Base-by-base conservation (phyloP, 2,888 invertebrate genomes). In the Furcula furcula region DNA sequence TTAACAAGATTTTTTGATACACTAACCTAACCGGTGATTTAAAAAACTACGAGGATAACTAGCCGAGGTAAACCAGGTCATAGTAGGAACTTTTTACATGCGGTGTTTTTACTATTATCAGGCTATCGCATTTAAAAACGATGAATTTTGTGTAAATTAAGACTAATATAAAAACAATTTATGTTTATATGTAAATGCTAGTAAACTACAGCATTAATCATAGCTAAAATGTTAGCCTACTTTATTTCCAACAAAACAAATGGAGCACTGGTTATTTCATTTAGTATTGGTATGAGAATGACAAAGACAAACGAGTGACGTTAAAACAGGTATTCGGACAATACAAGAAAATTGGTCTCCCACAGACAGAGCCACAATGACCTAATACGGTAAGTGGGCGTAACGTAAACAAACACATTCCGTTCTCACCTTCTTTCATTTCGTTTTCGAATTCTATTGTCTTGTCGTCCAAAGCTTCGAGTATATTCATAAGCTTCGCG, bases 401-500 rank as follows among this genome's bases (percentile, higher is more conserved):
- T 25, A 29, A 31, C 14, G 21, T 36, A 30, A 29, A 45, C 30
- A 31, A 36, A 41, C 10, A 28, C 13, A 34, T 31, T 25, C n/a
- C 2, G 21, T 34, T 20, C 78, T 75, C 64, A 91, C 91, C 90
- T 74, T 90, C 89, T 66, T 82, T 85, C 40, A 70, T 60, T 67
- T 86, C 88, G 31, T 76, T 77, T 65, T 90, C 91, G 39, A 93
- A 79, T 51, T 90, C 67, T 46, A 89, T 76, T 29, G 87, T 70
- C 55, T 87, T 90, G 60, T 91, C 91, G 59, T 93, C 91, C 45
- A 93, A 81, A 68, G 91, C 91, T 77, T 94, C 94, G 57, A 94
- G 78, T 35, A 93, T 90, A 69, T 94, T 96, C 86, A 95, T 94
- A 60, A 96, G 90, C 42, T 91, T 91, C 26, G 95, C 95, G 37